Evolutionary conservation across 64 coral and sea anemone species (phyloP), one percentile per base, ranked within the genome.

Genomic region (Acropora yongei): DNA sequence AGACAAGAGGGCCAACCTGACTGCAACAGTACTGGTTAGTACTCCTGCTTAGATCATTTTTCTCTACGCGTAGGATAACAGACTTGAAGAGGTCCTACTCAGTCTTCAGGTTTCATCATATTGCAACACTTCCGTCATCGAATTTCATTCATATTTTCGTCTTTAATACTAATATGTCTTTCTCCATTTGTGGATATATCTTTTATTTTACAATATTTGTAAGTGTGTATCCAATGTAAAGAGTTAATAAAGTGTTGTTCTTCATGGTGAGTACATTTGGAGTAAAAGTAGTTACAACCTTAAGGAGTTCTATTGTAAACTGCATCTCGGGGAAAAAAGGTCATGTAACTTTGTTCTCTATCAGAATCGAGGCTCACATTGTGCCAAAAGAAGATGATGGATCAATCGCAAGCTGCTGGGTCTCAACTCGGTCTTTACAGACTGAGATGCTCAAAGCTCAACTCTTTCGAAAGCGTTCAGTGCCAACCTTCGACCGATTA

Each of bases 401-500:
- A 84, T n/a, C 61, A 69, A 43, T 69, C 44, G 3, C 61, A 47
- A 12, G 13, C 42, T 19, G 44, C 11, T 48, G 30, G 30, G 30
- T 45, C 50, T 44, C 57, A 83, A 40, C 71, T 85, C 55, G 74
- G 76, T n/a, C 72, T 39, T 60, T 93, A 77, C 57, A 43, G 87
- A 17, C 91, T 83, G 45, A 78, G 44, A 8, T 93, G 91, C 55
- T 76, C 75, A 40, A 75, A 61, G 30, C 41, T 10, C 11, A 85
- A 85, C 55, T 76, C 72, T 13, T 93, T 87, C 30, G 72, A 93
- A 53, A 63, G 20, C 8, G 83, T 93, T 18, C 91, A 93, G 74
- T 93, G 91, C 66, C 61, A 87, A 40, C 61, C 91, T 44, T 79
- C 82, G 19, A 93, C 91, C 14, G 90, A 81, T 8, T 83, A 92